A percentile compares a stretch with the other conserved stretches of the same genome.
phyloP scores from a whole-genome alignment of 2,888 invertebrate species.

The Ornithoptera alexandrae region DNA sequence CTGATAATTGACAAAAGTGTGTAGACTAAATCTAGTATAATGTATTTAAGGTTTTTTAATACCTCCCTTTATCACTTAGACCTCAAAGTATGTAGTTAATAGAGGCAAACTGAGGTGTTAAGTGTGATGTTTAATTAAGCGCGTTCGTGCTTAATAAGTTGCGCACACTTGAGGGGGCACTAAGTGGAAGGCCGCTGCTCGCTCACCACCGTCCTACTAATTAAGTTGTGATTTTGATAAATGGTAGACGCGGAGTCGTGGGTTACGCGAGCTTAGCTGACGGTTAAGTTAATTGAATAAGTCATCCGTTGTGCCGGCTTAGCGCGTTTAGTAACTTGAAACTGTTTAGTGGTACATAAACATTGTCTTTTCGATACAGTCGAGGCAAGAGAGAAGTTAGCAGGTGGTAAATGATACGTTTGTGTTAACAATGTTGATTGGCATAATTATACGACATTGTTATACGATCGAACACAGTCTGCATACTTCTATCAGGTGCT shows the following conservation, averaged over 20 bases:
- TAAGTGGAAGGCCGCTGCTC: slow-evolving; percentile 18
- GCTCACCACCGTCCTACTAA: slow-evolving; percentile 17
- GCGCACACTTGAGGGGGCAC: slow-evolving; percentile 22
- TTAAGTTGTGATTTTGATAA: slow-evolving; percentile 28
- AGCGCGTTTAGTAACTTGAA: neutral
- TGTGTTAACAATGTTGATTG: too few relatives aligned
- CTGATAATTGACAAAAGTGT: too few relatives aligned
- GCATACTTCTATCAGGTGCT: too few relatives aligned
- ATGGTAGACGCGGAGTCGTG: slow-evolving; percentile 14
- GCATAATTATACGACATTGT: too few relatives aligned
- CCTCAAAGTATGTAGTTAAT: neutral
- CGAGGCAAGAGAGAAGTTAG: too few relatives aligned
- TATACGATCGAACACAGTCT: too few relatives aligned
- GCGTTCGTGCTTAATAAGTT: slow-evolving; percentile 19
- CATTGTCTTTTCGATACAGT: too few relatives aligned
- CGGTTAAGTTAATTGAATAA: slow-evolving; percentile 15
- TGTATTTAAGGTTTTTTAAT: too few relatives aligned
- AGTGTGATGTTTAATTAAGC: slow-evolving; percentile 23
- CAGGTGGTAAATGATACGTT: too few relatives aligned
- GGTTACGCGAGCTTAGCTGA: slow-evolving; percentile 1
- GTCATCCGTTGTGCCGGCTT: neutral
- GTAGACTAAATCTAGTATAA: too few relatives aligned
- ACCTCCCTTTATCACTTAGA: neutral
- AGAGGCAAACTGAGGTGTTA: slow-evolving; percentile 14
- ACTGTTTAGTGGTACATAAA: too few relatives aligned